Evolutionary conservation across 2,113 vertebrate species (phyloP).

Genomic region (Petrocephalus microphthalmus): DNA sequence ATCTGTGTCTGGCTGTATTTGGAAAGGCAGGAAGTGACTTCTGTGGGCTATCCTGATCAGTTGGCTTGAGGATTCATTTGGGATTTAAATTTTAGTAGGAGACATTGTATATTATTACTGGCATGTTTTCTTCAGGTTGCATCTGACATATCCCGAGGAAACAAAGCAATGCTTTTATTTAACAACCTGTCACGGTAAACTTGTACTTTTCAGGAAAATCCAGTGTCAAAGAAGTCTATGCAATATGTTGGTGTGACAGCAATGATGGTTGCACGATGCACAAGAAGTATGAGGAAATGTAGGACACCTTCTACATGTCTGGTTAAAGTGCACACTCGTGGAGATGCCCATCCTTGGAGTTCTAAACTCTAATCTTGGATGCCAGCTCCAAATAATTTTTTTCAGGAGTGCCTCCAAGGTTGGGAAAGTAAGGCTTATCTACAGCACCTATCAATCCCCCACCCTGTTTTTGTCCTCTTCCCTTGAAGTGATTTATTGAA

Average conservation of each 20-base stretch:
- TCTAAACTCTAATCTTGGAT: neutral
- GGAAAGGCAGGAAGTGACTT: slow-evolving; percentile 42
- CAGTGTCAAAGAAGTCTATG: neutral
- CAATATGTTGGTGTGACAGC: neutral
- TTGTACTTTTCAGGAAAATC: neutral
- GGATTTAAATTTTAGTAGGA: slow-evolving; percentile 52
- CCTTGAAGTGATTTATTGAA: neutral
- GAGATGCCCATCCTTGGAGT: neutral
- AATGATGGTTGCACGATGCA: neutral
- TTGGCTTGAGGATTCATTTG: slow-evolving; percentile 57
- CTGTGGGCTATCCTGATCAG: slow-evolving; percentile 54
- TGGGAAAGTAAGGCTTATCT: slow-evolving; percentile 43
- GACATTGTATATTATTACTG: slow-evolving; percentile 57
- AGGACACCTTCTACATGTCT: neutral
- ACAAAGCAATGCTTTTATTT: neutral
- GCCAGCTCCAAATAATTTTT: slow-evolving; percentile 48
- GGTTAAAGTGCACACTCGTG: neutral
- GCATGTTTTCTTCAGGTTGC: slow-evolving; percentile 58
- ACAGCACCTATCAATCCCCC: neutral
- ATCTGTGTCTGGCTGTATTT: slow-evolving; percentile 33
- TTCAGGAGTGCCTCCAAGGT: slow-evolving; percentile 50
- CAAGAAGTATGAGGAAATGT: neutral
- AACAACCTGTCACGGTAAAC: neutral
- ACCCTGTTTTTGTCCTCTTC: neutral
- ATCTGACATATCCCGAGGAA: neutral